Evolutionary conservation across 1,140 invertebrate species (phyloP), one percentile per base, ranked within the genome.

Genomic region (Littorina saxatilis): DNA sequence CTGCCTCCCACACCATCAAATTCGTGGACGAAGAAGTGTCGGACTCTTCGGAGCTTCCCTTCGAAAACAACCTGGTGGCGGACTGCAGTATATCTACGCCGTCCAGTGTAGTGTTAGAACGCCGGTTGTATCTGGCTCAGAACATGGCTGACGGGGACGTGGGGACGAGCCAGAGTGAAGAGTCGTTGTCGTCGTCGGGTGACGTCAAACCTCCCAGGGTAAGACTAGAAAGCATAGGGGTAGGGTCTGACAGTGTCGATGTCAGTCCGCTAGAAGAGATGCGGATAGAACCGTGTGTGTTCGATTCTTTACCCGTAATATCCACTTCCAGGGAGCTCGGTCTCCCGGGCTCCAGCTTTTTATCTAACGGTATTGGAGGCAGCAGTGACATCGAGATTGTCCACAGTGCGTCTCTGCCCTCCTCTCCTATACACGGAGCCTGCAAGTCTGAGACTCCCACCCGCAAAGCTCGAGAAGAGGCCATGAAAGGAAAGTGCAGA

Each of bases 11-110:
- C 50, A 88, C 92, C 68, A 86, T 92, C 37, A 92, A 92, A 68
- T 93, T 88, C 81, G 92, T 93, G 73, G 93, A 93, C 80, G 92
- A 93, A 55, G 92, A 92, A 43, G 78, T 81, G 7, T 40, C 79
- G 35, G 86, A 87, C 50, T 84, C 72, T 40, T 81, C 83, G 32
- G 88, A 87, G 35, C 39, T 84, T 7, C 81, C 86, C 15, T 85
- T 86, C 63, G 88, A 91, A 74, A 87, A 85, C 70, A 89, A 88
- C 81, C 79, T 86, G 43, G 86, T 91, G 32, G 87, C 86, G 32
- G 90, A 91, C 80, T 89, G 87, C 68, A 90, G 89, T 82, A 87
- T 86, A 17, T 76, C 86, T 29, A 84, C 86, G 20, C 84, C 87
- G 7, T 78, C 76, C 27, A 78, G 58, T 58, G 76, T 61, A 32